Conservation (phyloP, 2,113 vertebrate genomes). For the Gopherus evgoodei region DNA sequence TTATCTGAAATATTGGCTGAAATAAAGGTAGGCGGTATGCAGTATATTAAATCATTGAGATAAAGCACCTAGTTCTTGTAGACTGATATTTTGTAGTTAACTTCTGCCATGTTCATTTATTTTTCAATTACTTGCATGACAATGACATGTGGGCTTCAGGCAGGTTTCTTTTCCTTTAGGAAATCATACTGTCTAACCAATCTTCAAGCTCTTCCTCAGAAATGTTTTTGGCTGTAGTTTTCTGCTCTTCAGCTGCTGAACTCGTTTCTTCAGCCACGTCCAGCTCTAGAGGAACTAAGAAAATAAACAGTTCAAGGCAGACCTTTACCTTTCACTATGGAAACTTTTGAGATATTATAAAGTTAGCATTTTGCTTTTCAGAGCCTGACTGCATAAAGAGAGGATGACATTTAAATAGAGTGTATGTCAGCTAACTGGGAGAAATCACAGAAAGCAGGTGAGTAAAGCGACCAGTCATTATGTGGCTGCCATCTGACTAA, state of each 20-base stretch:
- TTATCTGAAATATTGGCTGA: background rate
- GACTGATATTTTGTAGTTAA: background rate
- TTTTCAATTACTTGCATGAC: background rate
- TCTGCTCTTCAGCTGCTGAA: conserved; percentile 41
- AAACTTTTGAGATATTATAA: background rate
- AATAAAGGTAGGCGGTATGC: background rate
- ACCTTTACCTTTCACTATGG: background rate
- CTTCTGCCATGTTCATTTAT: conserved; percentile 4
- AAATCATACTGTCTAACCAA: conserved; percentile 98
- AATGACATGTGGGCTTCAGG: conserved; percentile 20
- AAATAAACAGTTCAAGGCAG: conserved; percentile 6
- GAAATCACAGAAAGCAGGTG: background rate
- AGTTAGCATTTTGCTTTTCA: background rate
- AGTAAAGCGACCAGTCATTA: background rate
- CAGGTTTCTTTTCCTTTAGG: conserved; percentile 68
- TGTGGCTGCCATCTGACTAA: background rate
- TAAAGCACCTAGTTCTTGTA: background rate
- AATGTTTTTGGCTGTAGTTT: conserved; percentile 68
- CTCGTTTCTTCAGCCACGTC: conserved; percentile 49
- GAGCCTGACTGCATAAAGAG: background rate
- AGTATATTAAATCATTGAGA: background rate
- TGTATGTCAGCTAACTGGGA: background rate
- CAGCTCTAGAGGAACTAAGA: conserved; percentile 47
- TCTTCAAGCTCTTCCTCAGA: conserved; percentile 95
- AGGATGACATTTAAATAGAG: background rate